Evolutionary conservation across 2,797 vertebrate genomes (phyloP).

Genomic region (Hipposideros larvatus): DNA sequence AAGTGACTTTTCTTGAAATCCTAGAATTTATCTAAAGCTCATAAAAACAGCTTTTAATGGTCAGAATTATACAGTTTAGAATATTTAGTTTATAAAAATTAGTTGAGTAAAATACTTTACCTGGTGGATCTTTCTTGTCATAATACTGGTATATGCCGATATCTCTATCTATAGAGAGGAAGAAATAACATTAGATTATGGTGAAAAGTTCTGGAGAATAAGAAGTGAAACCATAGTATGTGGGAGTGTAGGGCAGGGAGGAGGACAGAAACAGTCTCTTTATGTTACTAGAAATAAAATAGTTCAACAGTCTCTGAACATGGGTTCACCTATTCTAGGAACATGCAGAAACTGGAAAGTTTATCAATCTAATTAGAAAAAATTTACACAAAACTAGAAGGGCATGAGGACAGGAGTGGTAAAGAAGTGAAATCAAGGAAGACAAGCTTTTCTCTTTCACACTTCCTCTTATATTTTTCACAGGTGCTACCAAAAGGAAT

Average conservation of each 20-base stretch:
- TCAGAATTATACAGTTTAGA: constrained; percentile 15
- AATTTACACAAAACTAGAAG: constrained; percentile 64
- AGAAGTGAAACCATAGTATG: constrained; percentile 52
- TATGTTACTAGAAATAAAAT: constrained; percentile 74
- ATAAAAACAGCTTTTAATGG: constrained; percentile 49
- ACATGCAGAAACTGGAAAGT: constrained; percentile 62
- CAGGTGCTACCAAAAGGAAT: constrained; percentile 70
- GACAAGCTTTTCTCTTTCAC: constrained; percentile 75
- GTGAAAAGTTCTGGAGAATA: constrained; percentile 60
- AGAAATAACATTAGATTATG: constrained; percentile 76
- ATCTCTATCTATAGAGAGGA: constrained; percentile 92
- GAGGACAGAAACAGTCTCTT: constrained; percentile 57
- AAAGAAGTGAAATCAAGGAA: constrained; percentile 65
- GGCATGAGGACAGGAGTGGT: constrained; percentile 67
- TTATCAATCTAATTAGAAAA: constrained; percentile 75
- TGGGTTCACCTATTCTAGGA: constrained; percentile 67
- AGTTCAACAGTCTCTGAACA: constrained; percentile 71
- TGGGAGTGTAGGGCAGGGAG: background rate
- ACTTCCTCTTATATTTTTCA: constrained; percentile 75
- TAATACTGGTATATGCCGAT: constrained; percentile 96
- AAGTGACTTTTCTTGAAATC: constrained; percentile 64
- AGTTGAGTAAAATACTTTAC: constrained; percentile 88
- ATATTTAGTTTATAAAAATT: constrained; percentile 69
- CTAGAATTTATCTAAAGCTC: constrained; percentile 54
- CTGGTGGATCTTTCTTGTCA: constrained; percentile 95